Evolutionary conservation across 2,888 invertebrate genomes (phyloP), one percentile per base, ranked within the genome.

Genomic region (Anorthoa munda): DNA sequence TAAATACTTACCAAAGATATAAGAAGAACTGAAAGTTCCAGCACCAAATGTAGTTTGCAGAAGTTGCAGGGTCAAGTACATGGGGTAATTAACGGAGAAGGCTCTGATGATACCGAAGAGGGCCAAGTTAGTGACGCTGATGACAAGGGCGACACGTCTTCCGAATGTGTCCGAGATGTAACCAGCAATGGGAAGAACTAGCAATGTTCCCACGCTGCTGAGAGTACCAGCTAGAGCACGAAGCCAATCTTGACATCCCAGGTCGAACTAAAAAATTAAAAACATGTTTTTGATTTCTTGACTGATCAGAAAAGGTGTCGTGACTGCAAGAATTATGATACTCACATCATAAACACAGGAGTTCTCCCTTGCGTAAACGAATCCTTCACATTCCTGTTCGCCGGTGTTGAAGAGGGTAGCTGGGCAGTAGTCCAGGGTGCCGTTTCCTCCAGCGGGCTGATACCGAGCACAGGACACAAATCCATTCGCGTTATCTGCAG

Each of bases 171-270:
- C 98, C 0, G 98, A 98, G 51, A 98, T 87, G 79, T 96, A 97
- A 39, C 98, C 98, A 0, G 97, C 97, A 75, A 98, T 93, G 1
- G 97, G 97, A 73, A 98, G 94, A 13, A 97, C 97, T 69, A 98
- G 93, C 76, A 98, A 97, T 66, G 97, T 97, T 3, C 98, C 98
- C 60, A 97, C 93, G 86, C 97, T 98, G 92, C 97, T 97, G 2
- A 98, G 93, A 3, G 98, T 98, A 3, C 98, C 98, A 7, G 98
- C 97, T 79, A 98, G 89, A 0, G 97, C 97, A 63, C 98, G 94
- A 86, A 97, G 97, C 98, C 98, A 98, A 78, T 97, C 96, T 72
- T 97, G 96, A 83, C 98, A 98, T 18, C 97, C 97, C 7, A 98
- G 91, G 83, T 96, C 94, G 88, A 97, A 98, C 98, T 98, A 89